A percentile compares a stretch with the other conserved stretches of the same genome.
Evolutionary conservation across 2,888 invertebrate species (phyloP).

Genomic region (Cephus pygmeus): DNA sequence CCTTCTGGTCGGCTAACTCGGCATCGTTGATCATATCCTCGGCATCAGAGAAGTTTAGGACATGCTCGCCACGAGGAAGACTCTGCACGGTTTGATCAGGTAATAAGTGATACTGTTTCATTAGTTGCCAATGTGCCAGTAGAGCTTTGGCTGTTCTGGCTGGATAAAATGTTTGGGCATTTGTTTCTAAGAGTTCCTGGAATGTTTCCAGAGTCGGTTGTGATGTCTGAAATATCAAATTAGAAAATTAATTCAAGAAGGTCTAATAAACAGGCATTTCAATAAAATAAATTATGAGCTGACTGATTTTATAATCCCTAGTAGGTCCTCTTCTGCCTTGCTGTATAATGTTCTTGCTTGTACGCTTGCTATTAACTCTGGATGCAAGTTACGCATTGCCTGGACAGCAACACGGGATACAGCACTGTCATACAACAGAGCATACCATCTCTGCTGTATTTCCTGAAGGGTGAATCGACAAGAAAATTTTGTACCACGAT

Average conservation of each 20-base stretch:
- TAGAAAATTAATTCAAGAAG: background rate
- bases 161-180: slow-evolving; percentile 88
- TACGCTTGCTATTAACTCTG: slow-evolving; percentile 87
- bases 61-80: slow-evolving; percentile 72
- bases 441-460: slow-evolving; percentile 96
- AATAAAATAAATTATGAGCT: slow-evolving; percentile 43
- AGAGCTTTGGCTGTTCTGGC: slow-evolving; percentile 88
- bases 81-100: slow-evolving; percentile 87
- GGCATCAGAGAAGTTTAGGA: slow-evolving; percentile 88
- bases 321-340: slow-evolving; percentile 86
- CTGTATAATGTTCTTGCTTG: slow-evolving; percentile 92
- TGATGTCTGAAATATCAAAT: slow-evolving; percentile 69
- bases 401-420: slow-evolving; percentile 91
- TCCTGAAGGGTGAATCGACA: slow-evolving; percentile 94
- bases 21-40: slow-evolving; percentile 89
- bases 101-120: slow-evolving; percentile 91
- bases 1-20: slow-evolving; percentile 83
- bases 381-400: slow-evolving; percentile 94
- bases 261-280: background rate
- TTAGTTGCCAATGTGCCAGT: slow-evolving; percentile 89
- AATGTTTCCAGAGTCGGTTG: slow-evolving; percentile 82
- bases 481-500: slow-evolving; percentile 94
- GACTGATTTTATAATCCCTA: slow-evolving; percentile 85
- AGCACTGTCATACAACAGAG: slow-evolving; percentile 93
- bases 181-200: slow-evolving; percentile 84